Conservation (phyloP, 2,888 invertebrate species). For the Bruchidius siliquastri region DNA sequence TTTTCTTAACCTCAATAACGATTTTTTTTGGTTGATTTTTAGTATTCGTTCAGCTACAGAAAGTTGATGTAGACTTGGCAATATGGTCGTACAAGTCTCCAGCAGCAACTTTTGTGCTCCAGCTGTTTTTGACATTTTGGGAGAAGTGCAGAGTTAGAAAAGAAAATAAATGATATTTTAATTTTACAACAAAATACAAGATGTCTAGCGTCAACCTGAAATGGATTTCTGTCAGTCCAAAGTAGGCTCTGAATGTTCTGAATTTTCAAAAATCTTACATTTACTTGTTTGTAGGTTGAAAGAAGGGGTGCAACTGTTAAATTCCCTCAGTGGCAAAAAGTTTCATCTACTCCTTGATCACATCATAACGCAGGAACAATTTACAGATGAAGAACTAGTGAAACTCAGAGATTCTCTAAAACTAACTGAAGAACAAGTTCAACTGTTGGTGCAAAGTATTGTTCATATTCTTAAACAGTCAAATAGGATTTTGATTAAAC, state of each 20-base stretch:
- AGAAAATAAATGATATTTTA: too few relatives aligned
- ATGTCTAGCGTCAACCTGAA: constrained; percentile 12
- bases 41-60: too few relatives aligned
- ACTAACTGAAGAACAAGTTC: constrained; percentile 26
- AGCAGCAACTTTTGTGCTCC: too few relatives aligned
- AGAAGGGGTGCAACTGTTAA: constrained; percentile 35
- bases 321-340: constrained; percentile 30
- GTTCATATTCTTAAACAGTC: constrained; percentile 49
- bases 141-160: too few relatives aligned
- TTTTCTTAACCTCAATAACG: too few relatives aligned
- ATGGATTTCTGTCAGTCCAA: constrained; percentile 31
- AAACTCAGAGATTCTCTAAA: constrained; percentile 33
- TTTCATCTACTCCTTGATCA: constrained; percentile 33
- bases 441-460: constrained; percentile 35
- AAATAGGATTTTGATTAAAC: constrained; percentile 52
- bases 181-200: not conserved
- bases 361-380: constrained; percentile 28
- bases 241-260: constrained; percentile 15
- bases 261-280: constrained; percentile 5
- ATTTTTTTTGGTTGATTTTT: too few relatives aligned
- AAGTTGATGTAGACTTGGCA: too few relatives aligned
- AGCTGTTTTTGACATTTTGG: too few relatives aligned
- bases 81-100: too few relatives aligned
- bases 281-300: constrained; percentile 33
- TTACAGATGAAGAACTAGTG: constrained; percentile 33